Conservation (phyloP, 2,888 invertebrate species). For the Parnassius mnemosyne region DNA sequence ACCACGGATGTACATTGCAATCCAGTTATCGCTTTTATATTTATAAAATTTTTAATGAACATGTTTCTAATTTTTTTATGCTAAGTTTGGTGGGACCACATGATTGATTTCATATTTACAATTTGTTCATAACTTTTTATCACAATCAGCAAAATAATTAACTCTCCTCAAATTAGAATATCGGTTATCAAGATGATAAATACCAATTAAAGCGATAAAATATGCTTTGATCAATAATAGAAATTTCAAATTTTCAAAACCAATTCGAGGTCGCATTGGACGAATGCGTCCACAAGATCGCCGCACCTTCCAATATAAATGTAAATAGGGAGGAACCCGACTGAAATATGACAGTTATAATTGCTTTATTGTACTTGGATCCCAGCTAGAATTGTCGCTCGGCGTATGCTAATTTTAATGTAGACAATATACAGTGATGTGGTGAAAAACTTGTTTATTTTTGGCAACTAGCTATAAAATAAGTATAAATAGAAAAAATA, state of each 20-base stretch:
- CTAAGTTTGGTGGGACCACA: no score
- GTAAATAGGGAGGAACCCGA: constrained; percentile 63
- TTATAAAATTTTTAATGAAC: no score
- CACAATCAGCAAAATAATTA: no score
- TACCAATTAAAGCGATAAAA: no score
- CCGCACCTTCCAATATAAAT: constrained; percentile 71
- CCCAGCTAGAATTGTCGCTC: constrained; percentile 39
- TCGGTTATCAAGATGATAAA: no score
- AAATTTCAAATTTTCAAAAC: constrained; percentile 42
- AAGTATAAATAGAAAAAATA: no score
- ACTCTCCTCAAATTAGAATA: no score
- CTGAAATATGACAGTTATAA: constrained; percentile 79
- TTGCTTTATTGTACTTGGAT: constrained; percentile 76
- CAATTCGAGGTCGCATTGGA: constrained; percentile 40
- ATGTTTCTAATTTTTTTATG: no score
- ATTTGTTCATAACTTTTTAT: no score
- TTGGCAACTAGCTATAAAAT: not conserved
- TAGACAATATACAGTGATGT: constrained; percentile 13
- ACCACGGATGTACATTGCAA: no score
- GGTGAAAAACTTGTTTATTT: constrained; percentile 11
- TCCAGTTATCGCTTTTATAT: no score
- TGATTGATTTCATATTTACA: no score
- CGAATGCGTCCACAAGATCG: constrained; percentile 35
- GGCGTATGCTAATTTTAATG: constrained; percentile 57
- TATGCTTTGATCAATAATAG: not conserved